Evolutionary conservation across 1,140 invertebrate genomes (phyloP), one percentile per base, ranked within the genome.

Genomic region (Halictus rubicundus): DNA sequence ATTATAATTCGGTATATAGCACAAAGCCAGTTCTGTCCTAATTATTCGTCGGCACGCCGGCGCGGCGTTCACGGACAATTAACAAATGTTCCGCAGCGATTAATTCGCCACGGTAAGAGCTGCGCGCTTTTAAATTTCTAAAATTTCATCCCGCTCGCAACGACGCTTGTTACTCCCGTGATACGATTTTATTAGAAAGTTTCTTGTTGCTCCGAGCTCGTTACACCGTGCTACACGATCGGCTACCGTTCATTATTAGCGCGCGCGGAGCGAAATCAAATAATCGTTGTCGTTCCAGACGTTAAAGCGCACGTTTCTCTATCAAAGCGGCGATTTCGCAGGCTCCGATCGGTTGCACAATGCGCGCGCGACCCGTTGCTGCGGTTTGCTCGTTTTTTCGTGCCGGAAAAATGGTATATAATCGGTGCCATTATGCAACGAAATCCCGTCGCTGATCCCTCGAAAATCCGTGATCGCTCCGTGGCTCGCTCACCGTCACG

Each of bases 121-220:
- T 5, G 19, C 21, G 54, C 8, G 19, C 54, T 9, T 21, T 0
- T 6, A 9, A 57, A 57, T 57, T 57, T n/a, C 54, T 57, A 57
- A 57, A 57, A 57, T 57, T 57, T 57, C 19, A n/a, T n/a, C n/a
- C 54, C 21, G n/a, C 54, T n/a, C 6, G 0, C 54, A 9, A 57
- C 54, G n/a, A 57, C 21, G 54, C 54, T 57, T 23, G 54, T 57
- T 57, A 57, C 7, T 9, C n/a, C 54, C 54, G 8, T 9, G 54
- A 57, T 57, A 57, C 54, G 54, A 57, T 57, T 57, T 57, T 57
- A 57, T 57, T 57, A 57, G 54, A 57, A 57, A 57, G 54, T 57
- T 57, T n/a, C 54, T 57, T 57, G 54, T 57, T n/a, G 19, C 21
- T 14, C 9, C 10, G 54, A 21, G 54, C 54, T n/a, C 54, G 54